Evolutionary conservation across 1,140 invertebrate species (phyloP).

Genomic region (Euura lappo): DNA sequence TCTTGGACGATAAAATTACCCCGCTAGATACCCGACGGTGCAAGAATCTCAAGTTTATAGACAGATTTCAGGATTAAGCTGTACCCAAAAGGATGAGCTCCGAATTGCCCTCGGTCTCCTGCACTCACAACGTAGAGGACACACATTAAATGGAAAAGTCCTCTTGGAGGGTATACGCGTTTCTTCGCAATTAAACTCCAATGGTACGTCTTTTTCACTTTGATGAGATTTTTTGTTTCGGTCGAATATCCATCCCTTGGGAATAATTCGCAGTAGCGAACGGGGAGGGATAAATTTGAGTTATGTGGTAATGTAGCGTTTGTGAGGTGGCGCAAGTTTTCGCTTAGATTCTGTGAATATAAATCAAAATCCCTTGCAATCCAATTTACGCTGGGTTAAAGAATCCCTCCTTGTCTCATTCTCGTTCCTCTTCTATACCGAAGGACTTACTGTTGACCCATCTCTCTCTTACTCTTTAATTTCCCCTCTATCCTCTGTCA

Average conservation of each 20-base stretch:
- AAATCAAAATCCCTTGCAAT: constrained; percentile 31
- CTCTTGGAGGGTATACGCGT: too few relatives aligned
- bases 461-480: constrained; percentile 15
- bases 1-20: constrained; percentile 22
- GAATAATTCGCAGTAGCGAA: too few relatives aligned
- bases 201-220: too few relatives aligned
- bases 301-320: too few relatives aligned
- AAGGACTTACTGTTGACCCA: constrained; percentile 16
- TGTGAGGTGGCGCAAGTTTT: not conserved
- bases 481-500: constrained; percentile 5
- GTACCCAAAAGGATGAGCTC: not conserved
- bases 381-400: constrained; percentile 30
- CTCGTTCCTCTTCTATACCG: not conserved
- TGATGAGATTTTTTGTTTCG: too few relatives aligned
- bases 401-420: constrained; percentile 20
- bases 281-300: too few relatives aligned
- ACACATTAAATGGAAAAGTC: too few relatives aligned
- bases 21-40: not conserved
- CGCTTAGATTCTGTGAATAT: constrained; percentile 9
- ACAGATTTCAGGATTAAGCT: not conserved
- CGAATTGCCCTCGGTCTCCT: not conserved
- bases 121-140: not conserved
- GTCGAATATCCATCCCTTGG: too few relatives aligned
- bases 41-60: constrained; percentile 7
- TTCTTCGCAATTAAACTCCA: too few relatives aligned